Evolutionary conservation across 2,888 invertebrate genomes (phyloP).

Genomic region (Anoncus sp.): DNA sequence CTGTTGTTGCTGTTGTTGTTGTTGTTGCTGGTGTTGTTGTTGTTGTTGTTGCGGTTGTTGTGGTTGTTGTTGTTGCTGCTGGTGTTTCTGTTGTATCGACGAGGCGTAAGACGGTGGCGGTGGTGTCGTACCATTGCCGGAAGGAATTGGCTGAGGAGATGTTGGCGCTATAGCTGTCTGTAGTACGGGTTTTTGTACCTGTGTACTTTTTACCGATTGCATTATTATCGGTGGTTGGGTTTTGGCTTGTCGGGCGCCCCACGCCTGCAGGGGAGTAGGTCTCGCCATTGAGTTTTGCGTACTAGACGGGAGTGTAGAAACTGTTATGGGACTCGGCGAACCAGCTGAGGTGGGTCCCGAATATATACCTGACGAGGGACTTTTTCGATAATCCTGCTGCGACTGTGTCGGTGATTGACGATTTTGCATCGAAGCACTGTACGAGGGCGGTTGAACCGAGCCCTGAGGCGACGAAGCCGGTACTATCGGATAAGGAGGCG

Average conservation of each 20-base stretch:
- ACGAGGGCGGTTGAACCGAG: constrained; percentile 92
- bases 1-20: constrained; percentile 73
- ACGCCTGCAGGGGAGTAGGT: constrained; percentile 92
- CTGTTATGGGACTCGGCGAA: constrained; percentile 93
- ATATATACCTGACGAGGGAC: constrained; percentile 94
- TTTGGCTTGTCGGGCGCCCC: constrained; percentile 94
- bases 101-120: constrained; percentile 94
- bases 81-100: constrained; percentile 91
- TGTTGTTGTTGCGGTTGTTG: constrained; percentile 74
- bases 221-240: constrained; percentile 97
- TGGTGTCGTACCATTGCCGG: constrained; percentile 83
- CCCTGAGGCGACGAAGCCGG: constrained; percentile 84
- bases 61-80: constrained; percentile 78
- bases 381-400: constrained; percentile 91
- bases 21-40: constrained; percentile 87
- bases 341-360: constrained; percentile 93
- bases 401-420: constrained; percentile 94
- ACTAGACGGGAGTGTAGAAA: constrained; percentile 87
- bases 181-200: constrained; percentile 96
- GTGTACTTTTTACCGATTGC: constrained; percentile 98
- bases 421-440: constrained; percentile 93
- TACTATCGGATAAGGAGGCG: constrained; percentile 85
- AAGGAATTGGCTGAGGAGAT: constrained; percentile 87
- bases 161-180: constrained; percentile 98
- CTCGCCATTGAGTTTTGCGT: constrained; percentile 88